Evolutionary conservation across 2,113 vertebrate species (phyloP).

Genomic region (Sylvicapra grimmia): DNA sequence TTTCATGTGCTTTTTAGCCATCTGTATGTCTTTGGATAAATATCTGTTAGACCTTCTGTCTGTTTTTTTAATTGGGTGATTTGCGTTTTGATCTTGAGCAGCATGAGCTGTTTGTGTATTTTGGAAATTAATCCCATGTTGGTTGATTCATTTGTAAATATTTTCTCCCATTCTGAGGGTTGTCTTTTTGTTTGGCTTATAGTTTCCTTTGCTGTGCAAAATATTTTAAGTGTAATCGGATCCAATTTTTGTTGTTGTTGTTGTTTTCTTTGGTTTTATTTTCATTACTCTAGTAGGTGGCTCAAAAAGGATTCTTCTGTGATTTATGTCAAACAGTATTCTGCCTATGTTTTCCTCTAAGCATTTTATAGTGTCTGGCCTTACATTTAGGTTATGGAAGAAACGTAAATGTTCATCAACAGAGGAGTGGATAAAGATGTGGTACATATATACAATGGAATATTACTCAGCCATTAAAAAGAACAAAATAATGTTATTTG

Average conservation of each 20-base stretch:
- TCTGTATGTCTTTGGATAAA: background rate
- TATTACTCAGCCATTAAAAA: background rate
- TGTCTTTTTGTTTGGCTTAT: background rate
- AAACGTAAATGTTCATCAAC: background rate
- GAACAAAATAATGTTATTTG: background rate
- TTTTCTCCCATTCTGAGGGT: background rate
- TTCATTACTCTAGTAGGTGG: background rate
- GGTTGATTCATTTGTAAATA: background rate
- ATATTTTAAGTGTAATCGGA: background rate
- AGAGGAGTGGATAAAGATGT: background rate
- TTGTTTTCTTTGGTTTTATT: background rate
- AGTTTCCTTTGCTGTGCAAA: background rate
- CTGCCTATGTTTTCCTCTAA: background rate
- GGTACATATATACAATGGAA: background rate
- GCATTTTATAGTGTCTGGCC: background rate
- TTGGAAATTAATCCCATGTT: background rate
- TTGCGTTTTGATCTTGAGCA: background rate
- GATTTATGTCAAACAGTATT: background rate
- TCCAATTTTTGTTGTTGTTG: background rate
- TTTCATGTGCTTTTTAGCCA: background rate
- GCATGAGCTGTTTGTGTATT: background rate
- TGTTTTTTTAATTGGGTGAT: background rate
- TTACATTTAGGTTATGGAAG: background rate
- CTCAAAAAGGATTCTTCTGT: background rate
- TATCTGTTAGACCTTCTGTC: background rate